Percentiles rank a stretch among this genome's conserved stretches.
phyloP scores from a whole-genome alignment of 37 sponge, comb jelly and placozoan species.

The Agelas oroides region DNA sequence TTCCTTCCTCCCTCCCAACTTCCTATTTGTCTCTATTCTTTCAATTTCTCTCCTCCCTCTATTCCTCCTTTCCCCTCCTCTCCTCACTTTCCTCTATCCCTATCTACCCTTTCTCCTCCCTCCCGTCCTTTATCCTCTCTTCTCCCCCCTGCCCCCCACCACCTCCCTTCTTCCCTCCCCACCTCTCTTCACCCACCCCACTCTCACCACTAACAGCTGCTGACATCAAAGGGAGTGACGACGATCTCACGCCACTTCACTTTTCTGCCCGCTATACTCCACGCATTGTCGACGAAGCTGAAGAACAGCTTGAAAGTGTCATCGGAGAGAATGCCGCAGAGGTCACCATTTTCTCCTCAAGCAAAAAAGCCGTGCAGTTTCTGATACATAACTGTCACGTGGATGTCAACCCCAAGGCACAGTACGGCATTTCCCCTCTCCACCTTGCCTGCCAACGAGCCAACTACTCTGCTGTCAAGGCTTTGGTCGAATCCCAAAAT shows the following conservation, averaged over 20 bases:
- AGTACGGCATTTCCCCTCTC: slow-evolving; percentile 79
- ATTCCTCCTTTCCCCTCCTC: too few species aligned
- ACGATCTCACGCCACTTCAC: slow-evolving; percentile 83
- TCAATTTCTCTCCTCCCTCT: too few species aligned
- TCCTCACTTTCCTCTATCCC: too few species aligned
- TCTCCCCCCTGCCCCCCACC: too few species aligned
- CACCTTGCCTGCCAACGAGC: slow-evolving; percentile 82
- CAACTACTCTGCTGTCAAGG: slow-evolving; percentile 69
- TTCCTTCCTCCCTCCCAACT: too few species aligned
- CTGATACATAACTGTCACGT: slow-evolving; percentile 37
- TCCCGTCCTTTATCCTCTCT: too few species aligned
- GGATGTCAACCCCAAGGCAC: slow-evolving; percentile 4
- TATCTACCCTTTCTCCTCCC: too few species aligned
- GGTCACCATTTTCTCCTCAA: slow-evolving; percentile 42
- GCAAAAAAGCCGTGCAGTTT: slow-evolving; percentile 26
- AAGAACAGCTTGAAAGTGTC: slow-evolving; percentile 1
- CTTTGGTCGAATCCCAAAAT: slow-evolving; percentile 28
- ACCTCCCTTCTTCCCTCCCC: too few species aligned
- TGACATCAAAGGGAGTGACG: slow-evolving; percentile 11
- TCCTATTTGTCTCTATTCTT: too few species aligned
- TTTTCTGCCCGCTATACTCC: slow-evolving; percentile 81
- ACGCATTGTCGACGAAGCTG: slow-evolving; percentile 11
- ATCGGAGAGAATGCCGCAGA: neutral
- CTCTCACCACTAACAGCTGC: neutral
- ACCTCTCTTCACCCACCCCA: too few species aligned